Percentiles rank a stretch among this genome's conserved stretches.
phyloP scores from a whole-genome alignment of 2,113 vertebrate genomes.

The Proteles cristata region DNA sequence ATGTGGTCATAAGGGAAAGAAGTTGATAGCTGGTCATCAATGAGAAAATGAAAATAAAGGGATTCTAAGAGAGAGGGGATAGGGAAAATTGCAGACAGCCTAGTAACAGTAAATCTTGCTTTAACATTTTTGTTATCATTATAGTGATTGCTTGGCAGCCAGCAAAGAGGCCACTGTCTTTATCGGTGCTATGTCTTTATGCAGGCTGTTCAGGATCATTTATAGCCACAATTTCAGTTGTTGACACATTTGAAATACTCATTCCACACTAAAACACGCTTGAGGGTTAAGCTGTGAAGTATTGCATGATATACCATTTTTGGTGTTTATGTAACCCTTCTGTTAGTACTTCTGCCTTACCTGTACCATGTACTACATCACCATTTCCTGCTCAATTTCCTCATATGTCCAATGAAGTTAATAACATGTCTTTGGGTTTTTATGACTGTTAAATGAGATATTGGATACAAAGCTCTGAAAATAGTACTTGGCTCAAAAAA shows the following conservation, averaged over 20 bases:
- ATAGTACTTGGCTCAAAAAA: not conserved
- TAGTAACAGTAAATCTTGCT: not conserved
- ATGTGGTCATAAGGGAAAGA: not conserved
- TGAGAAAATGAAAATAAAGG: not conserved
- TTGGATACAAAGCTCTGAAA: not conserved
- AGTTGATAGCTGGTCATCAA: not conserved
- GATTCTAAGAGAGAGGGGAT: not conserved
- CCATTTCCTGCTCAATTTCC: not conserved
- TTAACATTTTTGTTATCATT: not conserved
- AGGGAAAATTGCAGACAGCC: not conserved
- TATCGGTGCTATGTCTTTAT: not conserved
- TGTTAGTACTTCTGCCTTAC: not conserved
- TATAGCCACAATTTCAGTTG: not conserved
- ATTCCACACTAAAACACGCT: not conserved
- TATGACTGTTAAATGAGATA: not conserved
- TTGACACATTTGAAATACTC: not conserved
- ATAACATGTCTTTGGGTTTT: not conserved
- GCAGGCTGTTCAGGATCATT: not conserved
- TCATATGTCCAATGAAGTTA: not conserved
- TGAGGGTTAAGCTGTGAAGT: not conserved
- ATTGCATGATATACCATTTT: not conserved
- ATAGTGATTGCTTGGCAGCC: not conserved
- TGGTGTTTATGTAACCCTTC: not conserved
- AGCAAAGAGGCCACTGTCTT: not conserved
- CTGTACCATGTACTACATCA: not conserved